A percentile compares a stretch with the other conserved stretches of the same genome.
phyloP scores from a whole-genome alignment of 2,797 vertebrate genomes.

The Phalanger gymnotis region DNA sequence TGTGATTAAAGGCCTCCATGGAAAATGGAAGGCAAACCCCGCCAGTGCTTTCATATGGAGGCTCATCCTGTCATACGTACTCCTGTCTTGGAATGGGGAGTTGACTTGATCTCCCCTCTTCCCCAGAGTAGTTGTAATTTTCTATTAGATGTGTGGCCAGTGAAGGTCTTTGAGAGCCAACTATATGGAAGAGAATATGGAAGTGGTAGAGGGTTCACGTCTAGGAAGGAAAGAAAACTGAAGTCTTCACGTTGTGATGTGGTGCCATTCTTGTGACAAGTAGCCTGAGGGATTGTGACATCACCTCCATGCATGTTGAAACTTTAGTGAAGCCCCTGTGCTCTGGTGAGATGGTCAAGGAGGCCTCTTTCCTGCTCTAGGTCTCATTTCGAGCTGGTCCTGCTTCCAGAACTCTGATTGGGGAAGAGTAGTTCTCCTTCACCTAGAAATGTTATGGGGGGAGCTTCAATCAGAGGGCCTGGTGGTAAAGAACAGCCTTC shows the following conservation, averaged over 20 bases:
- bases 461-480: neutral
- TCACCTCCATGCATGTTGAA: rapidly evolving
- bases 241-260: neutral
- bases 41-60: slow-evolving; percentile 11
- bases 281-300: neutral
- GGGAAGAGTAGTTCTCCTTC: neutral
- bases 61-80: slow-evolving; percentile 24
- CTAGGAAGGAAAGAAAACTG: neutral
- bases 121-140: neutral
- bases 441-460: neutral
- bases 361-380: no score
- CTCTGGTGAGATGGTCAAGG: neutral
- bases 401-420: neutral
- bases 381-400: no score
- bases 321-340: neutral
- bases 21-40: slow-evolving; percentile 48
- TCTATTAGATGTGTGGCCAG: neutral
- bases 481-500: neutral
- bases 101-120: slow-evolving; percentile 32
- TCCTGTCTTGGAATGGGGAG: slow-evolving; percentile 47
- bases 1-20: slow-evolving; percentile 28
- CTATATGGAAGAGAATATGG: slow-evolving; percentile 31
- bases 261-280: neutral
- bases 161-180: slow-evolving; percentile 20
- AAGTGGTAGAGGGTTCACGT: neutral